Evolutionary conservation across 2,797 vertebrate species (phyloP).

Genomic region (Chrysocyon brachyurus): DNA sequence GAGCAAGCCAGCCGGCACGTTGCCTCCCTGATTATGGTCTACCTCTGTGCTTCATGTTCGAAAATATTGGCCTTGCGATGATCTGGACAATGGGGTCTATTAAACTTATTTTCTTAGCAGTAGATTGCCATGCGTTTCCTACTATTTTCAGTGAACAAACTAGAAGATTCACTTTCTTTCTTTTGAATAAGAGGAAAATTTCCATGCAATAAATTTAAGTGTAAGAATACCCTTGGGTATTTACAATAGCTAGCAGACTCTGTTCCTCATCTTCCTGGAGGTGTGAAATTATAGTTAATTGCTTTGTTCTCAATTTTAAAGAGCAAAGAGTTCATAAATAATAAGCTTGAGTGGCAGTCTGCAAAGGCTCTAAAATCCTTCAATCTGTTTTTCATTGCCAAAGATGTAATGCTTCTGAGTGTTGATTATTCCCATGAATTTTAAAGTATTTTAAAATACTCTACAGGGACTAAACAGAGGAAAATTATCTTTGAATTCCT

Average conservation of each 20-base stretch:
- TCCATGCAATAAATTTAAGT: constrained; percentile 76
- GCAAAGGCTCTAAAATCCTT: constrained; percentile 70
- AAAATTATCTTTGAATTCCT: constrained; percentile 61
- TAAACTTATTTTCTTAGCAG: constrained; percentile 67
- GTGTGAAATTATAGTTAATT: constrained; percentile 83
- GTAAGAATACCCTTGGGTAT: constrained; percentile 72
- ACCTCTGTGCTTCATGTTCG: not conserved
- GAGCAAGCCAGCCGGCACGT: too few relatives aligned
- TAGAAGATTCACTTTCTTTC: constrained; percentile 69
- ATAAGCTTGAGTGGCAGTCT: constrained; percentile 74
- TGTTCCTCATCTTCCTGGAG: constrained; percentile 74
- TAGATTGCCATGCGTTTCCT: not conserved
- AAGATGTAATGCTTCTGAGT: constrained; percentile 74
- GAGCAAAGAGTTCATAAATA: constrained; percentile 83
- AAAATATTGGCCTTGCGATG: not conserved
- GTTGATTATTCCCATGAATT: constrained; percentile 76
- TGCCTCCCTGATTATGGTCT: not conserved
- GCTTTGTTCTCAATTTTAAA: constrained; percentile 82
- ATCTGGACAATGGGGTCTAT: not conserved
- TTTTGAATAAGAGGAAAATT: constrained; percentile 67
- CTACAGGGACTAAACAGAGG: constrained; percentile 49
- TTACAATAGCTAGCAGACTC: constrained; percentile 73
- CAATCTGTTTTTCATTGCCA: constrained; percentile 71
- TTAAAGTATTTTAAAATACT: constrained; percentile 75
- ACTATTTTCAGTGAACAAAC: constrained; percentile 59